Base-by-base conservation (phyloP, 2,888 invertebrate species). In the Entomobrya proxima region DNA sequence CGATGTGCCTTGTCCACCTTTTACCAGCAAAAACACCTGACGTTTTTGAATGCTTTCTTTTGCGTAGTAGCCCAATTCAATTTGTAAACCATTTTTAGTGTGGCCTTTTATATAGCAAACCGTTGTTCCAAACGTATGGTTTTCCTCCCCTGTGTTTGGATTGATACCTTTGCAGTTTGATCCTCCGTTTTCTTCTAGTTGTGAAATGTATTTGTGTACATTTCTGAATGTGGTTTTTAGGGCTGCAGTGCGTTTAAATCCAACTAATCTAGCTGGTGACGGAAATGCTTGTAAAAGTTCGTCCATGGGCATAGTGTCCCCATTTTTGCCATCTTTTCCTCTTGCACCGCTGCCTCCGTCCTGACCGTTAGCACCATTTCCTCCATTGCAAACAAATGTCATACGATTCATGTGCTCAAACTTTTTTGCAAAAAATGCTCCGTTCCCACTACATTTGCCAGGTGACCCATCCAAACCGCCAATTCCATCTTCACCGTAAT, bases 271-370 rank as follows among this genome's bases (percentile, higher is more conserved):
- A 13, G 55, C 75, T 1, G 75, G 55, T 6, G 35, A n/a, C 2
- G 1, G 18, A 24, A 75, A 75, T 11, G 52, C 37, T 0, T 6
- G 18, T 4, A 35, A 13, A 0, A 76, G 13, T 2, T 9, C 40
- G 15, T 1, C 13, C 1, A 52, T 18, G 7, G 76, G 0, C 50
- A 50, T 21, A 24, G 35, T 30, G 1, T 2, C 40, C 50, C 76
- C 52, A 9, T 64, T 35, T 21, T 24, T n/a, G 2, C 75, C 75
- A 40, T 89, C 69, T n/a, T 76, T 91, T 40, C 91, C 91, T 76
- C 90, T 86, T 89, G 91, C 91, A 13, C 91, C 91, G 11, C 81
- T 74, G 47, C 90, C 87, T 32, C 91, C 91, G 9, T 85, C 82
- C n/a, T n/a, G n/a, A n/a, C n/a, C n/a, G n/a, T n/a, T n/a, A n/a